Evolutionary conservation across 2,113 vertebrate species (phyloP).

Genomic region (Thomomys bottae): DNA sequence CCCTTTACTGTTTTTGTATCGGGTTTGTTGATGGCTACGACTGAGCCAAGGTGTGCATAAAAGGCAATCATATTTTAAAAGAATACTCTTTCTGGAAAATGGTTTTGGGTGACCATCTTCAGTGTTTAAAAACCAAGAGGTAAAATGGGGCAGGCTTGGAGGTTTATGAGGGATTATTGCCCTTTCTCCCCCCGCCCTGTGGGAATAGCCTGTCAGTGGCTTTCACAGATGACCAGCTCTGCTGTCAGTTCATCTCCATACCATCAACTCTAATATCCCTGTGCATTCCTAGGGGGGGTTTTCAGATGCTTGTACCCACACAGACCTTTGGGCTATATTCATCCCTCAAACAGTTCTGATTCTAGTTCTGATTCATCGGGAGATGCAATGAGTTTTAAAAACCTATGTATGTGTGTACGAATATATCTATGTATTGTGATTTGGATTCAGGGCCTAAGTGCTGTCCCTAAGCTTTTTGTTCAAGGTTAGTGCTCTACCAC

Average conservation of each 20-base stretch:
- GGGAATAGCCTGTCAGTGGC: no score
- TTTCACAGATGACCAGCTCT: constrained; percentile 15
- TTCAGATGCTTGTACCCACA: background rate
- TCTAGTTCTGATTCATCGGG: background rate
- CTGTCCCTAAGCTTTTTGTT: no score
- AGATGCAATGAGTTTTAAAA: background rate
- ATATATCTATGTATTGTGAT: no score
- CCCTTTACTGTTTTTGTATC: constrained; percentile 21
- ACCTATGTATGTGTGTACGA: no score
- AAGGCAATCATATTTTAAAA: background rate
- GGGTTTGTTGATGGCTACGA: constrained; percentile 13
- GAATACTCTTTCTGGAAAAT: background rate
- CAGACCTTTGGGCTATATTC: background rate
- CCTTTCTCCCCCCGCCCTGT: background rate
- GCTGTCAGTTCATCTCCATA: background rate
- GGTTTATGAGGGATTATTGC: background rate
- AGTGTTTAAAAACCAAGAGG: background rate
- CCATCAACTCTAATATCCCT: background rate
- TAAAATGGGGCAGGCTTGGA: background rate
- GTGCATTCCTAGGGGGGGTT: background rate
- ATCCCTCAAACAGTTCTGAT: no score
- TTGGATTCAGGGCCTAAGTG: no score
- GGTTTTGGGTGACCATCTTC: background rate
- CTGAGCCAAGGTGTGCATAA: constrained; percentile 23
- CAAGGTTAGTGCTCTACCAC: no score